Percentiles rank a stretch among this genome's conserved stretches.
These are phyloP conservation scores for Noctua pronuba DNA, from an alignment of 2,888 invertebrate genomes.

Conservation along the genomic window DNA sequence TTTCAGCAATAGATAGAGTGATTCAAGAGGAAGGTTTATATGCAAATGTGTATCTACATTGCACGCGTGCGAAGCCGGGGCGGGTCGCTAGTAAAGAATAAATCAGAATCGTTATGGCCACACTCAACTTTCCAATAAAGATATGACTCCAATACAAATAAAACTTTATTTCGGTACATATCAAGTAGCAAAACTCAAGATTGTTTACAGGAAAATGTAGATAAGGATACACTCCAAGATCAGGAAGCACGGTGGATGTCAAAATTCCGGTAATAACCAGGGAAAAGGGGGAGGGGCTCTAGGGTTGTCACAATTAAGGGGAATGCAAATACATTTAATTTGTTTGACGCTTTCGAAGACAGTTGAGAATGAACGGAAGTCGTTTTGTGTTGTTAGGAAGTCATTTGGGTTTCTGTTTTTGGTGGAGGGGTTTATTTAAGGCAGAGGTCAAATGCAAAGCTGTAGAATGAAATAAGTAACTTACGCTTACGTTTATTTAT, in stretches of 20 bases:
- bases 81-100: not conserved
- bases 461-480: not conserved
- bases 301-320: slow-evolving; percentile 36
- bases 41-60: too few species aligned
- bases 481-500: too few species aligned
- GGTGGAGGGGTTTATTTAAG: slow-evolving; percentile 8
- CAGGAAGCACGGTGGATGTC: slow-evolving; percentile 51
- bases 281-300: slow-evolving; percentile 7
- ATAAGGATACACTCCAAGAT: slow-evolving; percentile 37
- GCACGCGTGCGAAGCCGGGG: too few species aligned
- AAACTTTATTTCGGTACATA: not conserved
- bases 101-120: not conserved
- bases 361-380: slow-evolving; percentile 6
- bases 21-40: too few species aligned
- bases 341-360: slow-evolving; percentile 37
- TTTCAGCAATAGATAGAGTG: too few species aligned
- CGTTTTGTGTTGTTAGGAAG: slow-evolving; percentile 24
- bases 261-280: slow-evolving; percentile 53
- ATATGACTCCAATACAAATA: not conserved
- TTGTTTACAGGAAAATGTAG: slow-evolving; percentile 28
- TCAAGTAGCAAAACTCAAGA: slow-evolving; percentile 11
- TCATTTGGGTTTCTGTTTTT: slow-evolving; percentile 10
- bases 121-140: not conserved
- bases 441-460: not conserved
- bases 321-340: slow-evolving; percentile 50